phyloP scores from a whole-genome alignment of 30 jellyfish, hydroid and myxozoan species.

The Pseudorhiza aurosa region DNA sequence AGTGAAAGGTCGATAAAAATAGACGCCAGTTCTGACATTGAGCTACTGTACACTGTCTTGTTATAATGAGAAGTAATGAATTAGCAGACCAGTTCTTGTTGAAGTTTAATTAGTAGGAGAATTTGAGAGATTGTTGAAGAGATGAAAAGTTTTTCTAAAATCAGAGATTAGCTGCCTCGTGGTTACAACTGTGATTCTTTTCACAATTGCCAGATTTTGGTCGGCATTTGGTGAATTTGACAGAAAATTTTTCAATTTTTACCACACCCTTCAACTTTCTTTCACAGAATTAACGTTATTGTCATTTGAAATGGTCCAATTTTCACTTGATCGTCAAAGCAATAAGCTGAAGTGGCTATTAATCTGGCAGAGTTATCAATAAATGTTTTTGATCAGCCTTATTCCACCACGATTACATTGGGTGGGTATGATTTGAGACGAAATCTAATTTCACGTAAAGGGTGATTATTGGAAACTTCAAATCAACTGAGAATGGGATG shows the following conservation, averaged over 20 bases:
- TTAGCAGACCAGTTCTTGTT: not conserved
- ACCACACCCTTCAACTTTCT: not conserved
- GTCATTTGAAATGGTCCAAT: too few species aligned
- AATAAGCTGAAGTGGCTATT: too few species aligned
- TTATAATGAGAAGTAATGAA: not conserved
- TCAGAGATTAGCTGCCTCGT: not conserved
- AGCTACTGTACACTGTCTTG: not conserved
- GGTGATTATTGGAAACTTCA: too few species aligned
- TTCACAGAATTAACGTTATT: too few species aligned
- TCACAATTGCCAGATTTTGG: not conserved
- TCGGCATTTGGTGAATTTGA: not conserved
- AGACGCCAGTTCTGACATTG: not conserved
- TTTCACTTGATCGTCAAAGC: too few species aligned
- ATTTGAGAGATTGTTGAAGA: too few species aligned
- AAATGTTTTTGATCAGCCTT: too few species aligned
- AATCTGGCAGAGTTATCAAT: too few species aligned
- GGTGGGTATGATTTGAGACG: too few species aligned
- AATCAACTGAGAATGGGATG: too few species aligned
- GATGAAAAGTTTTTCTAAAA: not conserved
- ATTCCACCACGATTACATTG: too few species aligned
- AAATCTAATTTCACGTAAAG: too few species aligned
- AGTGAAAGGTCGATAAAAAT: not conserved
- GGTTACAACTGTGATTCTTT: not conserved
- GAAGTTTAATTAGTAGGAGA: not conserved
- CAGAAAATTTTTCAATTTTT: not conserved